These are phyloP conservation scores for Beris morrisii DNA, from an alignment of 2,888 invertebrate species.

Conservation along the genomic window DNA sequence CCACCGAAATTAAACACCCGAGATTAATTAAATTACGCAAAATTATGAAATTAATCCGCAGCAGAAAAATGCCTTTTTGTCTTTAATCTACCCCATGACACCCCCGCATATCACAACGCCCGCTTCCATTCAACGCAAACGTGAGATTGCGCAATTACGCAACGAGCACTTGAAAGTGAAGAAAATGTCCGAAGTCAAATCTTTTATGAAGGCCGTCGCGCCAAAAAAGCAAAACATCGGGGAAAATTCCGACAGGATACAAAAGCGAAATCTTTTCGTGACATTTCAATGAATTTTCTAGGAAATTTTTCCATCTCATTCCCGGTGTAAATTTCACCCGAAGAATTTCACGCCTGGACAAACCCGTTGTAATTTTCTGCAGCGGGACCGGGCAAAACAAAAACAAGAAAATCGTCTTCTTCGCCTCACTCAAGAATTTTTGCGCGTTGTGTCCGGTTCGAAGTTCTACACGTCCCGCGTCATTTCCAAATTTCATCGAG, in stretches of 20 bases:
- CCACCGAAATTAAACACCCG: constrained; percentile 9
- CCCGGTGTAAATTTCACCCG: not conserved
- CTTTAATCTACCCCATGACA: no score
- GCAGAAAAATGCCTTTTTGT: no score
- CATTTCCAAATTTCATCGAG: constrained; percentile 15
- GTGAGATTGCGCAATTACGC: constrained; percentile 1
- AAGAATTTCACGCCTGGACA: constrained; percentile 7
- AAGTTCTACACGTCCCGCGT: constrained; percentile 28
- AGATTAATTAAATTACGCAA: not conserved
- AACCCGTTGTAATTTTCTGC: constrained; percentile 6
- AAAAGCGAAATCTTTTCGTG: not conserved
- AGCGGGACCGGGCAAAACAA: constrained; percentile 27
- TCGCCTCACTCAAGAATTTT: constrained; percentile 37
- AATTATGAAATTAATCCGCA: not conserved
- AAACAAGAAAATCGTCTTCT: constrained; percentile 29
- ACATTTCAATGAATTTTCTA: not conserved
- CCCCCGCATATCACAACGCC: no score
- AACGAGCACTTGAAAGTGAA: no score
- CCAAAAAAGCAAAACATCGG: no score
- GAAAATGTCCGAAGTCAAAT: no score
- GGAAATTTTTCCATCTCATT: not conserved
- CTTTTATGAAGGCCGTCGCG: no score
- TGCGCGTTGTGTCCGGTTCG: constrained; percentile 35
- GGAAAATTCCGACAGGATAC: not conserved
- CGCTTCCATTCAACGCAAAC: not conserved